Evolutionary conservation across 92 coral and sea anemone genomes (phyloP), one percentile per base, ranked within the genome.

Genomic region (Epizoanthus scotinus): DNA sequence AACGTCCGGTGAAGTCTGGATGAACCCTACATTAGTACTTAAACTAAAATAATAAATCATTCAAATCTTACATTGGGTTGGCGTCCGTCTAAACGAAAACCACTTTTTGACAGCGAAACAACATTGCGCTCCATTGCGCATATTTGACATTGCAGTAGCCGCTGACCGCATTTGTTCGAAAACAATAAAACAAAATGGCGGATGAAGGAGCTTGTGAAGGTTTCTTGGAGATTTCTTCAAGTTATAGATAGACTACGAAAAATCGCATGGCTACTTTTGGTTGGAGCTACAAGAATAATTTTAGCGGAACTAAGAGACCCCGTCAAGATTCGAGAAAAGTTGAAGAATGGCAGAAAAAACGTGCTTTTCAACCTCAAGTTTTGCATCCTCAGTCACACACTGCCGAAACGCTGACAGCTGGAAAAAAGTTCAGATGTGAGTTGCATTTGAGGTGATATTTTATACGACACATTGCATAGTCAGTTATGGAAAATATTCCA

Each of bases 211-310:
- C 1, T 60, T 26, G 8, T 26, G 8, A 53, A 15, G 6, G 13
- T 42, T 52, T 55, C 26, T 71, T 17, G 3, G 20, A 20, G 14
- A 15, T 31, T 9, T 64, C 31, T 17, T 17, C 44, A 63, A 79
- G 64, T 50, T 31, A 34, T 24, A 20, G 34, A 49, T 65, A 47
- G n/a, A 65, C 49, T 29, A 29, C 63, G 26, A 15, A 31, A n/a
- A 75, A 20, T 75, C 14, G 38, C 20, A 92, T 92, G 97, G 97
- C 97, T 78, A 90, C 97, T 55, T 92, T 92, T 82, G 97, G 97
- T 28, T 92, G 97, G 97, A 92, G 97, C 54, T 92, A 92, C 54
- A 92, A 85, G 71, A 78, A 87, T 26, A 90, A 88, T 52, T 91
- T 88, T 28, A 87, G 90, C 69, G 97, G 94, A 78, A 87, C 81